Evolutionary conservation across 2,113 vertebrate genomes (phyloP).

Genomic region (Lophura nycthemera): DNA sequence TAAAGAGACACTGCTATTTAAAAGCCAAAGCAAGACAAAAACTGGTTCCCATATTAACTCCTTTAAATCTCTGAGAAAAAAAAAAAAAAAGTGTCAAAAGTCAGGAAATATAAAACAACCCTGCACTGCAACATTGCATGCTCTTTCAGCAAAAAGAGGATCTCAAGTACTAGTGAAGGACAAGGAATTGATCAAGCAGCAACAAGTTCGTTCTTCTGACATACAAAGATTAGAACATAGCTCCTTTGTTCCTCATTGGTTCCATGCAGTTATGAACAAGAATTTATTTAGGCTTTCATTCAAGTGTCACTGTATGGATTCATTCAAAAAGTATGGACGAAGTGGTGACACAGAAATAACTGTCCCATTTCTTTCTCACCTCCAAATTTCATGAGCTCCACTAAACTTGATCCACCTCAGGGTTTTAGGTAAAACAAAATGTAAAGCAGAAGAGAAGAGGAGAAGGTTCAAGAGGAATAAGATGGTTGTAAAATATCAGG

Average conservation of each 20-base stretch:
- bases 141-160: conserved; percentile 50
- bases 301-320: conserved; percentile 49
- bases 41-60: conserved; percentile 64
- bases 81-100: conserved; percentile 18
- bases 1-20: conserved; percentile 56
- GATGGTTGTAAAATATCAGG: neutral
- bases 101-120: conserved; percentile 57
- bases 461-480: neutral
- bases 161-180: conserved; percentile 40
- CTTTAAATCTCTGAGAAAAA: conserved; percentile 24
- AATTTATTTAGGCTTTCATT: conserved; percentile 66
- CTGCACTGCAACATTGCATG: conserved; percentile 34
- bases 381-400: neutral
- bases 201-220: conserved; percentile 61
- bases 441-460: neutral
- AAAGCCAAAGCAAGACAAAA: conserved; percentile 61
- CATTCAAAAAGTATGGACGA: conserved; percentile 42
- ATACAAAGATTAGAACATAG: conserved; percentile 59
- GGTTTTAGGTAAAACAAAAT: neutral
- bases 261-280: conserved; percentile 63
- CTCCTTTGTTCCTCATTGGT: conserved; percentile 65
- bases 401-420: neutral
- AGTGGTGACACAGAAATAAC: conserved; percentile 25
- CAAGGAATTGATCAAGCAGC: conserved; percentile 59
- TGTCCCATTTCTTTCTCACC: conserved; percentile 7